These are phyloP conservation scores for Aldabrachelys gigantea DNA, from an alignment of 2,113 vertebrate species.

Conservation along the genomic window DNA sequence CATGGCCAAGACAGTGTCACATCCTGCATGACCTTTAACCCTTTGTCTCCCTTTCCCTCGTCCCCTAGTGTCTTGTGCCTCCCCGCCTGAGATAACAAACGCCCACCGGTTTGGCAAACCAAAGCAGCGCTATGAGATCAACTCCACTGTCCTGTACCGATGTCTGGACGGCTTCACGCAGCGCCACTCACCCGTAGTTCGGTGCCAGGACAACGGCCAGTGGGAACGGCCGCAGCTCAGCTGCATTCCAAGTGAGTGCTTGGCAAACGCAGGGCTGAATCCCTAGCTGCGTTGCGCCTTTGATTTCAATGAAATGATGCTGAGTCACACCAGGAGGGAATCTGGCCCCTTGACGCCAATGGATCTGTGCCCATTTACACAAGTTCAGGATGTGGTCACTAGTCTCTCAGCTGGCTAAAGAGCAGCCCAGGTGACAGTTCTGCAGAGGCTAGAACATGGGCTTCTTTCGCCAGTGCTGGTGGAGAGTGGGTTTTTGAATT, in stretches of 20 bases:
- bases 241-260: slow-evolving; percentile 83
- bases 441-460: no score
- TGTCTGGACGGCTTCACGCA: slow-evolving; percentile 85
- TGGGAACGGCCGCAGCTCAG: slow-evolving; percentile 88
- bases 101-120: slow-evolving; percentile 85
- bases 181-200: slow-evolving; percentile 85
- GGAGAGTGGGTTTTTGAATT: no score
- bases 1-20: neutral
- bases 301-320: no score
- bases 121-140: slow-evolving; percentile 82
- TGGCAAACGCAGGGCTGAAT: neutral
- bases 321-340: no score
- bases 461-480: no score
- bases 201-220: slow-evolving; percentile 83
- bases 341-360: no score
- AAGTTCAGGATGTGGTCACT: no score
- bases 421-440: no score
- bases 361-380: neutral
- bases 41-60: neutral
- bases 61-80: slow-evolving; percentile 81
- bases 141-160: slow-evolving; percentile 84
- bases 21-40: neutral
- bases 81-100: slow-evolving; percentile 81
- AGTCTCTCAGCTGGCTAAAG: no score
- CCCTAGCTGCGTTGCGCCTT: no score